A percentile compares a stretch with the other conserved stretches of the same genome.
Evolutionary conservation across 2,888 invertebrate genomes (phyloP).

Genomic region (Timandra comae): DNA sequence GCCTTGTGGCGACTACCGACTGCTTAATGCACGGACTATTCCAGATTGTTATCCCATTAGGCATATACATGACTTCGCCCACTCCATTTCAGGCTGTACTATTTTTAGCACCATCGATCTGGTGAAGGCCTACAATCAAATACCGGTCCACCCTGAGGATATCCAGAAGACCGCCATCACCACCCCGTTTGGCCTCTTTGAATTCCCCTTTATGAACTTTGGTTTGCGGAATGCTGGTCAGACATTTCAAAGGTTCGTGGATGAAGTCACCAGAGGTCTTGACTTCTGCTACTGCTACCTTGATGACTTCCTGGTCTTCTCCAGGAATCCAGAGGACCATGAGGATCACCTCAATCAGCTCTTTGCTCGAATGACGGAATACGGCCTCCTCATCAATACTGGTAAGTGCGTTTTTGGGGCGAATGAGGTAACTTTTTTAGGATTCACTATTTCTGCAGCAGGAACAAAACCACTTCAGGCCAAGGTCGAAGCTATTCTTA

Average conservation of each 20-base stretch:
- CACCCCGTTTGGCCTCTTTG: slow-evolving; percentile 22
- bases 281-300: slow-evolving; percentile 10
- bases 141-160: slow-evolving; percentile 36
- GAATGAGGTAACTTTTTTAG: slow-evolving; percentile 2
- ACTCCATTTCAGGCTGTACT: slow-evolving; percentile 5
- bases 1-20: slow-evolving; percentile 40
- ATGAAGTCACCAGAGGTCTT: slow-evolving; percentile 7
- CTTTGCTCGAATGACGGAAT: background rate
- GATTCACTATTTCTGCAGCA: background rate
- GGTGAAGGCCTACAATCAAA: slow-evolving; percentile 39
- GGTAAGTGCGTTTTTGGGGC: slow-evolving; percentile 1
- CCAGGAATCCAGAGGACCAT: background rate
- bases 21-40: slow-evolving; percentile 30
- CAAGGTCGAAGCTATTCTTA: background rate
- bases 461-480: background rate
- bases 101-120: slow-evolving; percentile 17
- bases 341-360: background rate
- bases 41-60: slow-evolving; percentile 33
- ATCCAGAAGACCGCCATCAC: slow-evolving; percentile 37
- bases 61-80: slow-evolving; percentile 9
- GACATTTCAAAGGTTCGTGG: slow-evolving; percentile 15
- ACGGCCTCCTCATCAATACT: slow-evolving; percentile 1
- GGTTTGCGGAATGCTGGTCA: slow-evolving; percentile 18
- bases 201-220: slow-evolving; percentile 45
- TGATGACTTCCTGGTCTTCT: slow-evolving; percentile 5